Conservation (phyloP, 2,888 invertebrate species). For the Amaurobius ferox region DNA sequence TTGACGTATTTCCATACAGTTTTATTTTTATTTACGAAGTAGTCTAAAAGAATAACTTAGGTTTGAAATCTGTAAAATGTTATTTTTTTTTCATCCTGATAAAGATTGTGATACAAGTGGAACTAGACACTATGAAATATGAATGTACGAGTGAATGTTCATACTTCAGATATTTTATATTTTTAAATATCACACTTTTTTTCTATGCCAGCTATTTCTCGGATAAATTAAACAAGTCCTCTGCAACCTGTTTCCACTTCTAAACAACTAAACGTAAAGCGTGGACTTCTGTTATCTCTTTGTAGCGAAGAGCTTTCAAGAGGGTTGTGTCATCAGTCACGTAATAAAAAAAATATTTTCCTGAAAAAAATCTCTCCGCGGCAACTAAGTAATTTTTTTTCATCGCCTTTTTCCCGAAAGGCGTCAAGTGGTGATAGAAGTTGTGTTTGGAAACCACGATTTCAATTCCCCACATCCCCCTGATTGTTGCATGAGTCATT, state of each 20-base stretch:
- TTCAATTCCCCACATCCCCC: constrained; percentile 14
- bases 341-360: too few relatives aligned
- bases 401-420: constrained; percentile 34
- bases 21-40: too few relatives aligned
- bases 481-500: constrained; percentile 58
- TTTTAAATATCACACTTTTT: not conserved
- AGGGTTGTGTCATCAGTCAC: constrained; percentile 49
- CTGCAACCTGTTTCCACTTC: constrained; percentile 5
- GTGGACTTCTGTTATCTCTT: not conserved
- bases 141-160: too few relatives aligned
- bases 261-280: not conserved
- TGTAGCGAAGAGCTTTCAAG: constrained; percentile 18
- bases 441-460: constrained; percentile 40
- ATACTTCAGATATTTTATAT: too few relatives aligned
- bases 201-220: not conserved
- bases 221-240: not conserved
- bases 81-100: too few relatives aligned
- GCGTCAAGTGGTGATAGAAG: constrained; percentile 63
- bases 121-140: too few relatives aligned
- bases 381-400: constrained; percentile 11
- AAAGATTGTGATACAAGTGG: too few relatives aligned
- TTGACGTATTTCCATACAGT: too few relatives aligned
- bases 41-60: too few relatives aligned
- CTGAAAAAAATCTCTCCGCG: constrained; percentile 8
- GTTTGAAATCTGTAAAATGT: too few relatives aligned